Conservation (phyloP, 2,797 vertebrate species). For the Caiman crocodilus region DNA sequence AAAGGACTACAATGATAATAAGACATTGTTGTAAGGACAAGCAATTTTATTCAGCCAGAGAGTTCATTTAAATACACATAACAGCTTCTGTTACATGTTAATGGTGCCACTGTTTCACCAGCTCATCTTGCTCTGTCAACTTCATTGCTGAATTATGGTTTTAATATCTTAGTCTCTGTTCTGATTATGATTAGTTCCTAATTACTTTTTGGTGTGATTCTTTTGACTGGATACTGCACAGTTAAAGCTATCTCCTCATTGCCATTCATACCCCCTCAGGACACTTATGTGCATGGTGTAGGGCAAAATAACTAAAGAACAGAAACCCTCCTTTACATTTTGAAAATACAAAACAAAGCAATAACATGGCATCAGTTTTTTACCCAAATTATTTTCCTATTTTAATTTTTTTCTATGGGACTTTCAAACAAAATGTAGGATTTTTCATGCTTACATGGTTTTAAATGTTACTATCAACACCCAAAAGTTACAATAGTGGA, state of each 20-base stretch:
- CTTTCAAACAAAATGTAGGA: not conserved
- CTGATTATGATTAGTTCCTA: not conserved
- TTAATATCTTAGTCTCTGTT: constrained; percentile 37
- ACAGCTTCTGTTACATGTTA: not conserved
- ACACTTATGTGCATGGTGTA: not conserved
- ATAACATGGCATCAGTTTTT: not conserved
- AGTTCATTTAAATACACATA: not conserved
- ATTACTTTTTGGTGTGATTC: not conserved
- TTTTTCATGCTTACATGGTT: not conserved
- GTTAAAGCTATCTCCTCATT: not conserved
- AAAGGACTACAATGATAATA: not conserved
- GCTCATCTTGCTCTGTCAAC: constrained; percentile 6
- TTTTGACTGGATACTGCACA: not conserved
- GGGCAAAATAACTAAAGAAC: not conserved
- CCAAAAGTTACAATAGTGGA: not conserved
- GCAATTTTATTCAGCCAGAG: not conserved
- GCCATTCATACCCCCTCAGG: not conserved
- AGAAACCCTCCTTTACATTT: not conserved
- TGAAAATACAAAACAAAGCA: not conserved
- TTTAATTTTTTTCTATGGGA: not conserved
- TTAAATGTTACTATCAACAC: not conserved
- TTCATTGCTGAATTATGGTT: constrained; percentile 28
- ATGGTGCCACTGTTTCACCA: not conserved
- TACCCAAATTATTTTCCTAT: fast-evolving
- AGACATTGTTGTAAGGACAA: not conserved